A percentile compares a stretch with the other conserved stretches of the same genome.
Conservation (phyloP, 2,113 vertebrate genomes). For the Callorhinus ursinus region DNA sequence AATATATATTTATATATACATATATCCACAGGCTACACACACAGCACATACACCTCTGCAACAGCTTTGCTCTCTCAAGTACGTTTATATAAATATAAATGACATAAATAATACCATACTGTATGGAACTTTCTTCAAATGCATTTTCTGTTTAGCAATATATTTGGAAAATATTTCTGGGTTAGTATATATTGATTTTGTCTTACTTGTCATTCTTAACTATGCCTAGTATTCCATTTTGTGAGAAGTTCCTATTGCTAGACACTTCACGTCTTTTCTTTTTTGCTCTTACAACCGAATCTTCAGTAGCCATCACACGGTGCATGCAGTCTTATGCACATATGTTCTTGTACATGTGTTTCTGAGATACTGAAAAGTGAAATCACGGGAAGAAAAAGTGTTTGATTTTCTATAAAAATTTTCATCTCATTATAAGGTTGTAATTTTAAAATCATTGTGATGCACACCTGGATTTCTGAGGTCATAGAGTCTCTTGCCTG, state of each 20-base stretch:
- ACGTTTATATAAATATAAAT: not conserved
- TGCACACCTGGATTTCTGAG: not conserved
- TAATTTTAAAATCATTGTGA: conserved; percentile 19
- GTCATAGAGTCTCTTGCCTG: not conserved
- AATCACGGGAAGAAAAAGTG: not conserved
- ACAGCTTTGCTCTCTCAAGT: not conserved
- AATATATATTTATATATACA: too few relatives aligned
- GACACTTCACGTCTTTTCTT: not conserved
- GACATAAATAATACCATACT: not conserved
- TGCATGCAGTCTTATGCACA: not conserved
- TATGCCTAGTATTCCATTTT: not conserved
- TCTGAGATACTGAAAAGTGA: not conserved
- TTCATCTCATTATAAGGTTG: conserved; percentile 19
- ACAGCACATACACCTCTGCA: not conserved
- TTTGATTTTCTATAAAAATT: conserved; percentile 32
- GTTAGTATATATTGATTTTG: not conserved
- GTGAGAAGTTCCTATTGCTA: not conserved
- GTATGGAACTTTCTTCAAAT: not conserved
- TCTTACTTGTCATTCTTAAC: not conserved
- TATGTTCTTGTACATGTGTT: not conserved
- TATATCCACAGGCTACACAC: not conserved
- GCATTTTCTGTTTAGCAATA: not conserved
- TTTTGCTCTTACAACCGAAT: not conserved
- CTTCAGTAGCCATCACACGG: not conserved
- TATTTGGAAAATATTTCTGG: not conserved